phyloP scores from a whole-genome alignment of 2,113 vertebrate genomes.

The Crypturellus undulatus region DNA sequence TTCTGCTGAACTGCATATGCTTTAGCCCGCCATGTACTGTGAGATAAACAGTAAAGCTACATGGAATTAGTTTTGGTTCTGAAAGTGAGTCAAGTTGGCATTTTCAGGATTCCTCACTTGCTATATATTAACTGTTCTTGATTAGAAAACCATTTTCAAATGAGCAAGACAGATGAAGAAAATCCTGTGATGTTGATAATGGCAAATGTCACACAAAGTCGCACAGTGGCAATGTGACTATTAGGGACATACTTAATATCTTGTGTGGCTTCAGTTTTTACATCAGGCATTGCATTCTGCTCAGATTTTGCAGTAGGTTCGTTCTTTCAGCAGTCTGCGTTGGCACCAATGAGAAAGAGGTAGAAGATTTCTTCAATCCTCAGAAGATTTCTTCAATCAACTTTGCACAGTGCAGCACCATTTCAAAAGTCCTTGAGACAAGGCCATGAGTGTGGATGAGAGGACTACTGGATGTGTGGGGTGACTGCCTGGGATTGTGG shows the following conservation, averaged over 20 bases:
- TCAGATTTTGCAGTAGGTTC: not conserved
- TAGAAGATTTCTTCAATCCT: not conserved
- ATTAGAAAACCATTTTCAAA: not conserved
- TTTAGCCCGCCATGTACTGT: not conserved
- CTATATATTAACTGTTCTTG: not conserved
- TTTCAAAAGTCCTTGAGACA: not conserved
- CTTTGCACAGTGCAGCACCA: fast-evolving
- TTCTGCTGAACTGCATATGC: not conserved
- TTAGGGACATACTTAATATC: not conserved
- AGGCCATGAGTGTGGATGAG: too few relatives aligned
- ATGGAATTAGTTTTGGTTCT: not conserved
- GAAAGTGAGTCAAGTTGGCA: not conserved
- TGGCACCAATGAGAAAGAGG: not conserved
- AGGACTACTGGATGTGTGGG: not conserved
- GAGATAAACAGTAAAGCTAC: not conserved
- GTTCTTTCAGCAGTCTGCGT: not conserved
- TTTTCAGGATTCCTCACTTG: not conserved
- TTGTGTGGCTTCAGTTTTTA: not conserved
- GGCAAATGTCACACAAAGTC: not conserved
- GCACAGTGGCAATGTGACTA: not conserved
- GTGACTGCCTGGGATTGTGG: not conserved
- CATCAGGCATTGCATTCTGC: not conserved
- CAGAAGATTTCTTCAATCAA: not conserved
- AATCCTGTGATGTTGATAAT: fast-evolving
- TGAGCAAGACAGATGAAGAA: not conserved